A percentile compares a stretch with the other conserved stretches of the same genome.
Evolutionary conservation across 2,888 invertebrate species (phyloP).

Genomic region (Dicyrtomina minuta): DNA sequence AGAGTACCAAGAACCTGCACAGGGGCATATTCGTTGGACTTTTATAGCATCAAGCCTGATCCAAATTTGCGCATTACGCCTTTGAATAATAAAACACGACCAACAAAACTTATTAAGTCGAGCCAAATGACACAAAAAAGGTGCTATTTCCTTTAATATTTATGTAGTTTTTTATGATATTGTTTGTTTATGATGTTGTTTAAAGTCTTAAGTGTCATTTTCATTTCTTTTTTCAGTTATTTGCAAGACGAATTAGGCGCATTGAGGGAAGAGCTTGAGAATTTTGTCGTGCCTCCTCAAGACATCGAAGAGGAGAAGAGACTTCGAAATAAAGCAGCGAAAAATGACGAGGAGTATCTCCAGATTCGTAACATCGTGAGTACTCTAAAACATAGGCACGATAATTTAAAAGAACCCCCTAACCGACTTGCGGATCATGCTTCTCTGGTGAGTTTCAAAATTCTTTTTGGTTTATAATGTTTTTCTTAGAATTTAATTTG

Average conservation of each 20-base stretch:
- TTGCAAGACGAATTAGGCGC: slow-evolving; percentile 3
- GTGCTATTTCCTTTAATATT: slow-evolving; percentile 17
- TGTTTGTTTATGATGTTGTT: neutral
- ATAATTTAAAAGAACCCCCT: slow-evolving; percentile 1
- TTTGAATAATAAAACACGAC: neutral
- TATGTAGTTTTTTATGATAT: slow-evolving; percentile 3
- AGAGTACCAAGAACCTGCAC: slow-evolving; percentile 36
- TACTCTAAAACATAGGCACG: slow-evolving; percentile 14
- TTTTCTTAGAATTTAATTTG: too few relatives aligned
- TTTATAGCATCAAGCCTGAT: slow-evolving; percentile 43
- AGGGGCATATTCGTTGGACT: slow-evolving; percentile 43
- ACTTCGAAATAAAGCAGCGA: neutral
- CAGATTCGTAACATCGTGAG: slow-evolving; percentile 8
- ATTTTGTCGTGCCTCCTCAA: slow-evolving; percentile 3
- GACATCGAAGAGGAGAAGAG: slow-evolving; percentile 1
- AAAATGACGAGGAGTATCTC: slow-evolving; percentile 12
- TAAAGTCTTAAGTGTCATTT: neutral
- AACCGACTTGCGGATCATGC: slow-evolving; percentile 30
- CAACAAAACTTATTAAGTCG: slow-evolving; percentile 28
- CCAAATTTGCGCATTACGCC: slow-evolving; percentile 41
- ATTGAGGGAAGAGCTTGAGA: slow-evolving; percentile 10
- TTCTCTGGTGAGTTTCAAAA: slow-evolving; percentile 32
- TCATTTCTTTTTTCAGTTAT: neutral
- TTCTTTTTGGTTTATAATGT: too few relatives aligned
- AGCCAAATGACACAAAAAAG: slow-evolving; percentile 27